Conservation (phyloP, 2,797 vertebrate species). For the Thripadectes ignobilis region DNA sequence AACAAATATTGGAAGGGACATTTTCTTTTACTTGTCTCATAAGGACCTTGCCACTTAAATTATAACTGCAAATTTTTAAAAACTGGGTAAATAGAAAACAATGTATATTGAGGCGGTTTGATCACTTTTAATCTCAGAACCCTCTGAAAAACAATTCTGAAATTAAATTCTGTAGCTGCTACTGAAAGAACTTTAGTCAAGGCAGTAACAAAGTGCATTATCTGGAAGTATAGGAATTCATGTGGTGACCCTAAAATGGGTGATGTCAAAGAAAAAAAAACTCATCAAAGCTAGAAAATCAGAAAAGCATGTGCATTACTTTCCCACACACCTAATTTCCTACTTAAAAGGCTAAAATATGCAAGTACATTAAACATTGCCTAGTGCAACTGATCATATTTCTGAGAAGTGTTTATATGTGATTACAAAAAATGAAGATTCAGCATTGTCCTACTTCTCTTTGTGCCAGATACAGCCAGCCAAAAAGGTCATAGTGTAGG, state of each 20-base stretch:
- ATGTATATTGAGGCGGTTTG: neutral
- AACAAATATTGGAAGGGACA: neutral
- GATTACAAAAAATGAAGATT: neutral
- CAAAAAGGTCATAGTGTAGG: neutral
- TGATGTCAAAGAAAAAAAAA: constrained; percentile 18
- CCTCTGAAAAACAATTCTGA: neutral
- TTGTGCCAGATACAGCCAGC: constrained; percentile 9
- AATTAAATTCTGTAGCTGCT: neutral
- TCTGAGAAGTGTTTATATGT: constrained; percentile 48
- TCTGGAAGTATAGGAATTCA: neutral
- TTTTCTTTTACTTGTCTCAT: neutral
- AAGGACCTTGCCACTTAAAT: neutral
- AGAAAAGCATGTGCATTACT: constrained; percentile 21
- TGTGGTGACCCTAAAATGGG: constrained; percentile 17
- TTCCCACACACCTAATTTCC: constrained; percentile 38
- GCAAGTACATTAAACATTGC: constrained; percentile 38
- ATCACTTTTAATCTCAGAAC: neutral
- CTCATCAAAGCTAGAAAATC: constrained; percentile 50
- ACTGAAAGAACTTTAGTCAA: neutral
- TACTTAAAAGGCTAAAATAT: constrained; percentile 33
- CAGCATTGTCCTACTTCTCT: neutral
- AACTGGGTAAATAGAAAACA: neutral
- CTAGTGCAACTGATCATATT: neutral
- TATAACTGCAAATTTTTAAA: neutral
- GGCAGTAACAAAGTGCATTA: neutral